Conservation (phyloP, 2,888 invertebrate species). For the Aphodius granarius region DNA sequence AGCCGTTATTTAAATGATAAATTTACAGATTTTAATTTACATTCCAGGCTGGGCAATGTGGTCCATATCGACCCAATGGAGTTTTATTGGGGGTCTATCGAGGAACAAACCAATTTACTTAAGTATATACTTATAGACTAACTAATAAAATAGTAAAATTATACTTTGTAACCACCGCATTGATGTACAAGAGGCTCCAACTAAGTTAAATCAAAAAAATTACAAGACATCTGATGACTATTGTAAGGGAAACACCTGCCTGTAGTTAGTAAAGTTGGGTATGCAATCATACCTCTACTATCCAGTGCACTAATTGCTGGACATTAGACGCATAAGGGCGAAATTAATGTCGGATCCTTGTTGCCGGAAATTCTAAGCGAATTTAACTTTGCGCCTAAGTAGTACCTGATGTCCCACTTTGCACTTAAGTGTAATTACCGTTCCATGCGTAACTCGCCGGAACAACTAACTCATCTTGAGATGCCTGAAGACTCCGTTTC, state of each 20-base stretch:
- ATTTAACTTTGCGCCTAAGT: background rate
- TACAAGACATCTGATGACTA: background rate
- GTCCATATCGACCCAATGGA: no score
- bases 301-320: background rate
- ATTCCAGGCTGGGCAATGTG: no score
- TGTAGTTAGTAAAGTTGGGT: background rate
- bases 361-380: background rate
- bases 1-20: no score
- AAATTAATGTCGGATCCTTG: background rate
- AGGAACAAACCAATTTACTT: no score
- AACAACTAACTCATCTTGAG: background rate
- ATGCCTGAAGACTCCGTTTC: no score
- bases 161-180: no score
- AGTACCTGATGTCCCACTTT: background rate
- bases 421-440: background rate
- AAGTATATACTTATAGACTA: no score
- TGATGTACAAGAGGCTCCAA: no score
- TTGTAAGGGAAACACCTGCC: background rate
- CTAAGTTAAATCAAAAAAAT: no score
- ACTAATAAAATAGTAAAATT: no score
- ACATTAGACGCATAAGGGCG: background rate
- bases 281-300: background rate
- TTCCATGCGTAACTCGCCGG: background rate
- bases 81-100: no score
- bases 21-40: no score